Evolutionary conservation across 2,888 invertebrate species (phyloP).

Genomic region (Synanthedon myopaeformis): DNA sequence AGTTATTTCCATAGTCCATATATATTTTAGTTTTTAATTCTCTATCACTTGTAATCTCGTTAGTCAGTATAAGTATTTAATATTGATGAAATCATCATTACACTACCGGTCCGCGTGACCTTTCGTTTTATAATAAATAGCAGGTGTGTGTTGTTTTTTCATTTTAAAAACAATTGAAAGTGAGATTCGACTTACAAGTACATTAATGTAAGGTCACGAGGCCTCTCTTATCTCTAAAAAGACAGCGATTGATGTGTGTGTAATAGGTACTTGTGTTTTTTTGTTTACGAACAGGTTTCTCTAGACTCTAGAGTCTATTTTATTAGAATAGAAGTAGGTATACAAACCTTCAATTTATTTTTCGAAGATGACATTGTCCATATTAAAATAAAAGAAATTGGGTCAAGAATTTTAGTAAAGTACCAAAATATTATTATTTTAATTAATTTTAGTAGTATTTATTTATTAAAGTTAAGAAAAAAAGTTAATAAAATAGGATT

Average conservation of each 20-base stretch:
- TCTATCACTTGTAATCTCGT: background rate
- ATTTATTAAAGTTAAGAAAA: no score
- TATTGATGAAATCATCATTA: slow-evolving; percentile 32
- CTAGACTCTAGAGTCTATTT: no score
- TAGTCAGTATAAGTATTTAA: background rate
- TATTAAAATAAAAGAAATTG: no score
- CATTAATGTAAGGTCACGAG: slow-evolving; percentile 35
- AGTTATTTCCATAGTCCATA: no score
- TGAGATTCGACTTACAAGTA: slow-evolving; percentile 22
- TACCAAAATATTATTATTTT: no score
- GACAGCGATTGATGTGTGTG: slow-evolving; percentile 14
- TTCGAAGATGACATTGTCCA: no score
- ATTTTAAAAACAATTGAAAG: slow-evolving; percentile 58
- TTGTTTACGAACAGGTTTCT: no score
- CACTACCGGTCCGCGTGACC: slow-evolving; percentile 40
- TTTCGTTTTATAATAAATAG: slow-evolving; percentile 35
- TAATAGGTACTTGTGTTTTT: background rate
- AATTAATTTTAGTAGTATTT: no score
- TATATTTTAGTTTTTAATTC: background rate
- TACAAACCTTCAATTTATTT: no score
- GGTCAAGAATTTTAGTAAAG: no score
- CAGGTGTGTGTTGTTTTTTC: slow-evolving; percentile 18
- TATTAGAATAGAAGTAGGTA: no score
- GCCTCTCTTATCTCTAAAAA: background rate
- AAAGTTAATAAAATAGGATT: no score